Evolutionary conservation across 2,888 invertebrate species (phyloP), one percentile per base, ranked within the genome.

Genomic region (Erpobdella octoculata): DNA sequence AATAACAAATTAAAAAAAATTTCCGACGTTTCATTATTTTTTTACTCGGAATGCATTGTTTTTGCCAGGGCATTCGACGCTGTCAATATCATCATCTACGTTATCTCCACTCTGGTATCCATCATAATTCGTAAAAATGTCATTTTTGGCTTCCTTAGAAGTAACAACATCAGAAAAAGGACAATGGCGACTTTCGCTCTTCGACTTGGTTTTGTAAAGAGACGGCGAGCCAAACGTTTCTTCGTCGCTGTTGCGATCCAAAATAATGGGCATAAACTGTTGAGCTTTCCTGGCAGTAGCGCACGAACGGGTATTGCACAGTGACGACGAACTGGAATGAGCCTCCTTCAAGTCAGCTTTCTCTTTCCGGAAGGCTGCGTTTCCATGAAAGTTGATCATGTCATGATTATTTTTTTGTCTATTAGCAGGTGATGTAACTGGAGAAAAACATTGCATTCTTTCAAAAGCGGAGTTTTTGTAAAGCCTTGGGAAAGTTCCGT

Each of bases 91-190:
- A 28, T 73, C 73, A 41, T 73, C 73, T 18, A 73, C 73, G 36
- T 73, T 73, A 33, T 73, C 73, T 15, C 71, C 73, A 41, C 73
- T 73, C 31, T 65, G 62, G 59, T 73, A 73, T n/a, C 73, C 73
- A 25, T 66, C 71, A 58, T 15, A 53, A 31, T 48, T 18, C 21
- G 53, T 28, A 53, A 53, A 53, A 28, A 21, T 53, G 21, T 53
- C 53, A 28, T 53, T 53, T 53, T 53, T 53, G 21, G 6, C 28
- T 53, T 25, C 21, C 53, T 8, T 53, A 21, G 53, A 53, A 25
- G 21, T 28, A 5, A 53, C 28, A 6, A 53, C n/a, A 25, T 21
- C 21, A 4, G 28, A 25, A 28, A 53, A 53, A 8, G 21, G 21
- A 5, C 21, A 53, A 53, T 53, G 53, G 8, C 53, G 21, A n/a